These are phyloP conservation scores for Diplogasteroides magnus DNA, from an alignment of 1,140 invertebrate species.

Conservation along the genomic window DNA sequence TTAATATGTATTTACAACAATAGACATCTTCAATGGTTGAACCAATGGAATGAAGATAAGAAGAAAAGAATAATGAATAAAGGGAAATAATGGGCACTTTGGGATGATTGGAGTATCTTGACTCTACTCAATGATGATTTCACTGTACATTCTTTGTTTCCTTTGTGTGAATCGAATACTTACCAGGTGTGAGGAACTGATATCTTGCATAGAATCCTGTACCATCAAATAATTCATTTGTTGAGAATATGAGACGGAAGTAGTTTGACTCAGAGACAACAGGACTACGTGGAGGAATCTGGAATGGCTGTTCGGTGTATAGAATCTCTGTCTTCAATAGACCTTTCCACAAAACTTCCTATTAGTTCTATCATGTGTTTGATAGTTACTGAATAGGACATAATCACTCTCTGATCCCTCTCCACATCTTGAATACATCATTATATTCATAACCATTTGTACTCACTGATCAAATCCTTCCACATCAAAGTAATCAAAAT, in stretches of 20 bases:
- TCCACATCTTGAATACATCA: not conserved
- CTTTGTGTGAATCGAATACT: conserved; percentile 3
- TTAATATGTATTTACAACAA: not conserved
- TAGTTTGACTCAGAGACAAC: conserved; percentile 76
- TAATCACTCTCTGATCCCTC: conserved; percentile 63
- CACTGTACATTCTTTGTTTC: conserved; percentile 1
- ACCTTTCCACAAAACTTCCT: conserved; percentile 72
- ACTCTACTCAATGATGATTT: conserved; percentile 25
- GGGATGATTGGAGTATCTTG: conserved; percentile 14
- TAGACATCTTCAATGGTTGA: not conserved
- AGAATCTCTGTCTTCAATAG: not conserved
- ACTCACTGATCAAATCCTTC: conserved; percentile 78
- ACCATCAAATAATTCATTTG: conserved; percentile 83
- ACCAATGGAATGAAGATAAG: not conserved
- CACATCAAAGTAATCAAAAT: conserved; percentile 83
- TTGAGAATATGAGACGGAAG: conserved; percentile 86
- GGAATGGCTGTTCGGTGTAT: conserved; percentile 2
- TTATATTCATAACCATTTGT: too few relatives aligned
- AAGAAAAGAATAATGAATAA: conserved; percentile 6
- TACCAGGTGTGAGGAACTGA: conserved; percentile 64
- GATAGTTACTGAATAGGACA: conserved; percentile 87
- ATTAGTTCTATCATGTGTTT: conserved; percentile 77
- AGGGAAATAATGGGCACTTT: not conserved
- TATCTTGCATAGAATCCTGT: conserved; percentile 87
- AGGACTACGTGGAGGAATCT: conserved; percentile 55